A percentile compares a stretch with the other conserved stretches of the same genome.
These are phyloP conservation scores for Planiliza haematocheilus DNA, from an alignment of 2,113 vertebrate genomes.

Conservation along the genomic window DNA sequence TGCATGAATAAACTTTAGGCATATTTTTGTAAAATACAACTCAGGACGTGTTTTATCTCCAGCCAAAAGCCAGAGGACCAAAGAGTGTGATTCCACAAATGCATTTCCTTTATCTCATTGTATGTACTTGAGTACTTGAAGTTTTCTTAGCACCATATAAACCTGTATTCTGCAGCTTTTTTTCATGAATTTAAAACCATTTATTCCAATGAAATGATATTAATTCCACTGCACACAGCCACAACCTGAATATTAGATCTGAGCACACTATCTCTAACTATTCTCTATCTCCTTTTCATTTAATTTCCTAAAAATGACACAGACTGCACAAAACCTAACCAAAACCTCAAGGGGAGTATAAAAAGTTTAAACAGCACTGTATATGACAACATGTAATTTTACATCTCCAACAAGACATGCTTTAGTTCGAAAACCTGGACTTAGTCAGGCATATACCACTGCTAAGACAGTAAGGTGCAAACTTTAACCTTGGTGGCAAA, in stretches of 20 bases:
- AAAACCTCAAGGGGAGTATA: conserved; percentile 32
- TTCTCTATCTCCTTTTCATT: not conserved
- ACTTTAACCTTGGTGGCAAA: conserved; percentile 24
- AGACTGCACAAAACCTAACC: not conserved
- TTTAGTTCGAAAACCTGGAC: conserved; percentile 29
- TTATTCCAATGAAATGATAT: not conserved
- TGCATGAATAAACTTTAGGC: too few species aligned
- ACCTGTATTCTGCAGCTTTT: not conserved
- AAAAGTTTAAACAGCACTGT: conserved; percentile 31
- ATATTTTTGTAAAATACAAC: too few species aligned
- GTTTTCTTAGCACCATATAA: conserved; percentile 4
- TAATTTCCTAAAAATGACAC: not conserved
- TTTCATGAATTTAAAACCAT: not conserved
- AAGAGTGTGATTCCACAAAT: too few species aligned
- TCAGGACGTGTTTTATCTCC: too few species aligned
- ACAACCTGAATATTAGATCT: conserved; percentile 23
- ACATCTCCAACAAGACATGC: conserved; percentile 43
- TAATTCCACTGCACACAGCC: not conserved
- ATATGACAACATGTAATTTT: conserved; percentile 39
- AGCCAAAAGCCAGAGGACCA: too few species aligned
- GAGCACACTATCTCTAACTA: not conserved
- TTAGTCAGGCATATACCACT: conserved; percentile 18
- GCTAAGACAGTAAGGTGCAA: conserved; percentile 51
- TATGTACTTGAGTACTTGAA: not conserved
- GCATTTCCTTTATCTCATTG: too few species aligned